Evolutionary conservation across 2,888 invertebrate species (phyloP), one percentile per base, ranked within the genome.

Genomic region (Leptopterna dolabrata): DNA sequence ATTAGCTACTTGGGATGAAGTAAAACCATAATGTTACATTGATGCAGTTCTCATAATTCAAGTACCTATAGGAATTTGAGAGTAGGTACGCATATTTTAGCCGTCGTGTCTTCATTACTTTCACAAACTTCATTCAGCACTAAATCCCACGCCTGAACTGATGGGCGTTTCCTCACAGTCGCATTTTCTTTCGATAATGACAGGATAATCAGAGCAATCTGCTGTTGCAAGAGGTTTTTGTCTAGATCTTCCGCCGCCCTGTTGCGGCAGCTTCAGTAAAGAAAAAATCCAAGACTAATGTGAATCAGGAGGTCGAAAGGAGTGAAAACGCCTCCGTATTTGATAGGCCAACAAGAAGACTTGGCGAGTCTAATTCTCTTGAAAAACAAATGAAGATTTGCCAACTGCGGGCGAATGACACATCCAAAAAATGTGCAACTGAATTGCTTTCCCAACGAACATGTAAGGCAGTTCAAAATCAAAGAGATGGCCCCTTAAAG

Each of bases 231-330:
- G 63, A 27, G 27, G 63, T 63, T 19, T 11, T 19, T n/a, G 51
- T n/a, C 24, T n/a, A 63, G 63, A 63, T 63, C 63, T 3, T 63
- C 63, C 63, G 24, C 4, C 1, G 24, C 63, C 63, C 63, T 11
- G 63, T 63, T 63, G 63, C 63, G 63, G 63, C 63, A 63, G 63
- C 63, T 24, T 24, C 24, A 63, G 24, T 24, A 63, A 63, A 63
- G 63, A 63, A 63, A 63, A 63, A 63, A 63, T 63, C 63, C 63
- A 63, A 63, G 63, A 63, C 63, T 63, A 63, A 63, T 63, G 63
- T 24, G 63, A 63, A 63, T 63, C 63, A 24, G 27, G 63, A 63
- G 63, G 63, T 55, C 19, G 55, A 19, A 1, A 27, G 13, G 24
- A 63, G 63, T 63, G 63, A 27, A 63, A 63, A 63, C 63, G 24